These are phyloP conservation scores for Macrocentrus cingulum DNA, from an alignment of 1,140 invertebrate genomes.

Conservation along the genomic window DNA sequence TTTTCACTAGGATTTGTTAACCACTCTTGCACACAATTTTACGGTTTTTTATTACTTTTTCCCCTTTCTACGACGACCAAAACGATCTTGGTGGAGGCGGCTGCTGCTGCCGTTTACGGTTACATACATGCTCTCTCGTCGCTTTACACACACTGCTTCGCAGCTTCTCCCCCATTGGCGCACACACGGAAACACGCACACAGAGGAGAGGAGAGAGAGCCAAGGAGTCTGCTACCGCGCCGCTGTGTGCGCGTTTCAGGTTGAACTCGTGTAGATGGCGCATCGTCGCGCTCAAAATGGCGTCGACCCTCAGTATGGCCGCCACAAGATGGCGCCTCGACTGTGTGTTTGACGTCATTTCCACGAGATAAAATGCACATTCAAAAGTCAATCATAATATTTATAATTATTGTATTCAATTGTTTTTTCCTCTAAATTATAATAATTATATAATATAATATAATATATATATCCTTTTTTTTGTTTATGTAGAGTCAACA, in stretches of 20 bases:
- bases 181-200: too few species aligned
- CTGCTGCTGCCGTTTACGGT: conserved; percentile 27
- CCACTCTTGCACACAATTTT: neutral
- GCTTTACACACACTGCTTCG: neutral
- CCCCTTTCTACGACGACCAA: neutral
- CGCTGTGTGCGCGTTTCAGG: too few species aligned
- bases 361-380: conserved; percentile 1
- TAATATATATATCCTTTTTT: conserved; percentile 8
- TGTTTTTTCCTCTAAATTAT: conserved; percentile 45
- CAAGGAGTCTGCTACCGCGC: too few species aligned
- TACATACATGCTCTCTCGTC: neutral
- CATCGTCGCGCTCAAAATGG: too few species aligned
- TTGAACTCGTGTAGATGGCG: too few species aligned
- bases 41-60: conserved; percentile 9
- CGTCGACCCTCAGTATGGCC: too few species aligned
- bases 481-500: conserved; percentile 44
- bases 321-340: too few species aligned
- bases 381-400: neutral
- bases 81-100: conserved; percentile 11
- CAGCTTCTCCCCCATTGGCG: neutral
- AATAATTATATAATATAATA: neutral
- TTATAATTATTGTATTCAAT: conserved; percentile 48
- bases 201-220: too few species aligned
- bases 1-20: too few species aligned
- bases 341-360: neutral